These are phyloP conservation scores for Drosophila formosana DNA, from an alignment of 2,888 invertebrate species.

Conservation along the genomic window DNA sequence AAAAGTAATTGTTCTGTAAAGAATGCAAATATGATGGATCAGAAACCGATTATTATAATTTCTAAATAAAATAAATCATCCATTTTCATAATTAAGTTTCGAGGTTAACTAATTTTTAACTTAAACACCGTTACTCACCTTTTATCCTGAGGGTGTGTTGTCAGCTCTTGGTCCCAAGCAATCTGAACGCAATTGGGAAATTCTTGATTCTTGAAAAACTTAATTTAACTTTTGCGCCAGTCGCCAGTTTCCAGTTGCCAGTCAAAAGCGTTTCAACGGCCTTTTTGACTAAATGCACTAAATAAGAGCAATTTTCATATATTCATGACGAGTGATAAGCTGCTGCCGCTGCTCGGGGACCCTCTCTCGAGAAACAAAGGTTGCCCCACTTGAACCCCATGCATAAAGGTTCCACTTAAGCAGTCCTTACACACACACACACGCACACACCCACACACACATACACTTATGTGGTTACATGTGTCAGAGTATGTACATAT, in stretches of 20 bases:
- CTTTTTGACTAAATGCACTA: conserved; percentile 47
- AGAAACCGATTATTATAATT: no score
- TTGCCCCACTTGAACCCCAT: conserved; percentile 61
- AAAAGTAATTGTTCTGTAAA: no score
- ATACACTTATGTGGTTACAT: conserved; percentile 11
- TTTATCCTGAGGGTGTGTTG: no score
- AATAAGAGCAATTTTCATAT: conserved; percentile 69
- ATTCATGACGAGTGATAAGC: conserved; percentile 76
- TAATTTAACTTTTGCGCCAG: conserved; percentile 24
- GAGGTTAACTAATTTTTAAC: no score
- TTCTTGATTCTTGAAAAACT: conserved; percentile 18
- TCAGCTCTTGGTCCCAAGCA: conserved; percentile 8
- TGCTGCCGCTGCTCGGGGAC: conserved; percentile 44
- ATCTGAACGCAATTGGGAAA: conserved; percentile 1
- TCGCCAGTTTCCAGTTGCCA: not conserved
- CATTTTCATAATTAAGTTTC: no score
- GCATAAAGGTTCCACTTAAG: conserved; percentile 74
- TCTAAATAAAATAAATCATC: no score
- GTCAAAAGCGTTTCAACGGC: conserved; percentile 5
- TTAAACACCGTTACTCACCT: no score
- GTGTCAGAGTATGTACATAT: conserved; percentile 7
- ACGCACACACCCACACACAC: not conserved
- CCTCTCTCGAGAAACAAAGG: conserved; percentile 60
- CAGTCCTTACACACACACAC: conserved; percentile 32
- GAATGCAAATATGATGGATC: no score